These are phyloP conservation scores for Equus przewalskii DNA, from an alignment of 2,113 vertebrate genomes.

Conservation along the genomic window DNA sequence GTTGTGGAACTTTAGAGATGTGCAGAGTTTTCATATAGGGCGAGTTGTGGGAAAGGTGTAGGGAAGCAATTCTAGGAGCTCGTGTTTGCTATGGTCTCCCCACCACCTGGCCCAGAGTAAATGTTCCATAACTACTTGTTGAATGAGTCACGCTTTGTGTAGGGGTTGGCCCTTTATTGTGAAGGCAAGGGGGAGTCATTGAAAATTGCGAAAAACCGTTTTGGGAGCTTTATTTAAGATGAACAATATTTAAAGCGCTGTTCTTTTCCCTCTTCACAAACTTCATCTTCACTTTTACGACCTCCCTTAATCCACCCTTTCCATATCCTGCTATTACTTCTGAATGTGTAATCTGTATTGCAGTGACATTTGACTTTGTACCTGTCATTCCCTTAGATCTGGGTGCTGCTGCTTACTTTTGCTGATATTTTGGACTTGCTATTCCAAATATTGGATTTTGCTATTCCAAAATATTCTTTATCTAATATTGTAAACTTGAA, in stretches of 20 bases:
- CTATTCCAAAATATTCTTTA: constrained; percentile 42
- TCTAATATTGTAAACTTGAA: constrained; percentile 53
- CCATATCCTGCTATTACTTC: neutral
- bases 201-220: neutral
- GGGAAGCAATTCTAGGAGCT: neutral
- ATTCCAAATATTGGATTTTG: neutral
- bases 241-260: neutral
- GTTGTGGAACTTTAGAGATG: neutral
- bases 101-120: neutral
- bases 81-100: neutral
- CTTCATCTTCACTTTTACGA: neutral
- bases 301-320: neutral
- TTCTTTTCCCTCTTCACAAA: neutral
- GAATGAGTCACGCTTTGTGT: neutral
- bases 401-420: constrained; percentile 14
- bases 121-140: neutral
- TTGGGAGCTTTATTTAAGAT: neutral
- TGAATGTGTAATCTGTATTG: constrained; percentile 1
- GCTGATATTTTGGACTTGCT: neutral
- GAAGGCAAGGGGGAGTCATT: neutral
- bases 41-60: neutral
- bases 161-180: neutral
- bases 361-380: neutral
- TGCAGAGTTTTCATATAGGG: neutral
- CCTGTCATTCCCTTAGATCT: neutral